These are phyloP conservation scores for Tonatia bakeri DNA, from an alignment of 2,113 vertebrate species.

Conservation along the genomic window DNA sequence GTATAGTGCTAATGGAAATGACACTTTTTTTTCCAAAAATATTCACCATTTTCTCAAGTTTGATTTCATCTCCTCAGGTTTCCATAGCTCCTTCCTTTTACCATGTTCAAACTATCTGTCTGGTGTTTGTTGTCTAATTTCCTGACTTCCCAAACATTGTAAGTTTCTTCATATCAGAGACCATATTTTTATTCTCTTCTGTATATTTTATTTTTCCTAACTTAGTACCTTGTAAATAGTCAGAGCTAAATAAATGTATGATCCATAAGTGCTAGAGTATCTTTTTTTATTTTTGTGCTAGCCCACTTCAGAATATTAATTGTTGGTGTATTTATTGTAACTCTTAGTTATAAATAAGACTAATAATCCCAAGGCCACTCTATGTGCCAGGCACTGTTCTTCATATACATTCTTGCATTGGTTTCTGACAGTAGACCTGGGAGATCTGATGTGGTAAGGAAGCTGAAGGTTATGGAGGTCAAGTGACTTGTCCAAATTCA, in stretches of 20 bases:
- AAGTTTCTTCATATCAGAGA: neutral
- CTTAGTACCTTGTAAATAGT: neutral
- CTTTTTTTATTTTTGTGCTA: neutral
- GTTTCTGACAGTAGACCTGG: neutral
- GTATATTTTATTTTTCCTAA: neutral
- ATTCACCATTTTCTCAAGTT: neutral
- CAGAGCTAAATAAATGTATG: neutral
- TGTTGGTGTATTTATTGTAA: neutral
- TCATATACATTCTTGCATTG: neutral
- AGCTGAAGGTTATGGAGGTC: neutral
- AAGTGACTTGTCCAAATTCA: neutral
- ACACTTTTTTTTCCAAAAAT: neutral
- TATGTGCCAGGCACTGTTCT: neutral
- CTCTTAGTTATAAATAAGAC: neutral
- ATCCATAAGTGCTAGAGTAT: neutral
- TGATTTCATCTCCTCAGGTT: neutral
- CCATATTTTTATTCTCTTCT: neutral
- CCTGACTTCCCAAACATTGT: neutral
- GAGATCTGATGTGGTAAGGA: neutral
- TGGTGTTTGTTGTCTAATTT: neutral
- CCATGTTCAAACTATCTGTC: neutral
- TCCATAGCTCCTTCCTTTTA: neutral
- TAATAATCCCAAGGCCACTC: neutral
- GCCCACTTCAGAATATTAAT: neutral
- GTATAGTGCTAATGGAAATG: neutral